A percentile compares a stretch with the other conserved stretches of the same genome.
These are phyloP conservation scores for Tipula helvola DNA, from an alignment of 2,888 invertebrate genomes.

Conservation along the genomic window DNA sequence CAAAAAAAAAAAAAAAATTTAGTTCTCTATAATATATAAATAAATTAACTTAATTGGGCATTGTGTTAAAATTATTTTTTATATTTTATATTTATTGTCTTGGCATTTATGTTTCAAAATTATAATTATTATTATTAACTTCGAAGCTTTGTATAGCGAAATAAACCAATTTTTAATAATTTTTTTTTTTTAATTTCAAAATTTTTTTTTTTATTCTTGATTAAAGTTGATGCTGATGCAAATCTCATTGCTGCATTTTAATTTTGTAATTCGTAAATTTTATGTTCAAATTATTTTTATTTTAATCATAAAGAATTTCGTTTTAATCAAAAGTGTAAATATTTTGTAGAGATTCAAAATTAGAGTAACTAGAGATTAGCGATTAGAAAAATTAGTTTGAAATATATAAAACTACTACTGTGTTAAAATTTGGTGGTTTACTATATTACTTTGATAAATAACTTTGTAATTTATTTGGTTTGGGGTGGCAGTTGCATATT, in stretches of 20 bases:
- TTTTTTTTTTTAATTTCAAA: background rate
- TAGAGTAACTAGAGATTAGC: background rate
- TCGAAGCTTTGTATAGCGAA: background rate
- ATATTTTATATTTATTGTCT: background rate
- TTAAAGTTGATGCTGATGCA: background rate
- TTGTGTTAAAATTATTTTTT: background rate
- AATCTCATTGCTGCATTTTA: slow-evolving; percentile 4
- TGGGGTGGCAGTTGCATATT: background rate
- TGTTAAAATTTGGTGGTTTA: no score
- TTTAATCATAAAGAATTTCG: background rate
- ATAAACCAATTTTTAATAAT: background rate
- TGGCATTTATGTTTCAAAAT: background rate
- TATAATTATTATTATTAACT: background rate
- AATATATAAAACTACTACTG: background rate
- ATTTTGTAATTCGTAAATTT: background rate
- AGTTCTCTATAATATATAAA: background rate
- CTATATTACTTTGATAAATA: background rate
- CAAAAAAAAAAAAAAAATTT: background rate
- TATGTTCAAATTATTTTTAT: background rate
- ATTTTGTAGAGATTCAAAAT: background rate
- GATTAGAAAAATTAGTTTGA: background rate
- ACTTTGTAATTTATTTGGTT: background rate
- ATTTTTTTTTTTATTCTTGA: background rate
- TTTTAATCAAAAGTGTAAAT: background rate
- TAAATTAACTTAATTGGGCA: background rate